Evolutionary conservation across 2,888 invertebrate genomes (phyloP).

Genomic region (Meteorus colon): DNA sequence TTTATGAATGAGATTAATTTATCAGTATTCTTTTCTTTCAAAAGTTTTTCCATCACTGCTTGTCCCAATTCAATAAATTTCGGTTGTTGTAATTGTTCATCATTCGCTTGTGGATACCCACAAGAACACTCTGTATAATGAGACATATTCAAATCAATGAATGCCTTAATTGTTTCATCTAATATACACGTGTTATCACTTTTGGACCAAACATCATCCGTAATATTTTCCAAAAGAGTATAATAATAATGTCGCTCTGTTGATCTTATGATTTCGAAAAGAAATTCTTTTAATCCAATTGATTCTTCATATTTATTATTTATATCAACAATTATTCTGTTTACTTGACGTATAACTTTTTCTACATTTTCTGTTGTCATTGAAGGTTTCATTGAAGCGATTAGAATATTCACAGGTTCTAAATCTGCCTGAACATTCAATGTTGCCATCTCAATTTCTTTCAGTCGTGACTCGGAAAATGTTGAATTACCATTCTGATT

Average conservation of each 20-base stretch:
- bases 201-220: constrained; percentile 53
- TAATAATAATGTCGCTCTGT: constrained; percentile 65
- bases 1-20: constrained; percentile 76
- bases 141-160: constrained; percentile 76
- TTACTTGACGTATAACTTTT: constrained; percentile 55
- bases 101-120: constrained; percentile 76
- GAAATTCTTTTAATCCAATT: constrained; percentile 57
- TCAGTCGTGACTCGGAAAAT: constrained; percentile 1
- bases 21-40: constrained; percentile 71
- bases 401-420: constrained; percentile 56
- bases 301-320: constrained; percentile 57
- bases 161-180: constrained; percentile 74
- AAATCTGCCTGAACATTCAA: constrained; percentile 57
- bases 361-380: constrained; percentile 56
- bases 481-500: constrained; percentile 38
- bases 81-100: constrained; percentile 72
- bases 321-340: constrained; percentile 55
- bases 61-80: constrained; percentile 77
- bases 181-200: constrained; percentile 55
- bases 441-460: constrained; percentile 51
- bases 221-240: constrained; percentile 62
- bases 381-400: constrained; percentile 52
- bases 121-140: constrained; percentile 76
- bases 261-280: constrained; percentile 63
- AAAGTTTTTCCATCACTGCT: constrained; percentile 76